Evolutionary conservation across 1,140 invertebrate genomes (phyloP).

Genomic region (Physella acuta): DNA sequence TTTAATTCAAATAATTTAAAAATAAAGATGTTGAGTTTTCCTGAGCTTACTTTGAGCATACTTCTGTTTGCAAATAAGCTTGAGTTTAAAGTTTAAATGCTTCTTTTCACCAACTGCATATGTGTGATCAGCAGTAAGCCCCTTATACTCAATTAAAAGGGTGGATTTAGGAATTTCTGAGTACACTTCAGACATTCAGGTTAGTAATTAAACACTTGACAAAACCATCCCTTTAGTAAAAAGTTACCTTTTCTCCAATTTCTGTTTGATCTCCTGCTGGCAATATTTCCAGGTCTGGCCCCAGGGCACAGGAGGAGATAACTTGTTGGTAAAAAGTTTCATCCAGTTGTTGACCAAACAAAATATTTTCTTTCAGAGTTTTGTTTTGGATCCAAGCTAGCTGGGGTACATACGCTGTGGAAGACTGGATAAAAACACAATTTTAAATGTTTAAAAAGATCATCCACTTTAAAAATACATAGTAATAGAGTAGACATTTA

Average conservation of each 20-base stretch:
- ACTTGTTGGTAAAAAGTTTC: slow-evolving; percentile 58
- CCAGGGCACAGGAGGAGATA: slow-evolving; percentile 65
- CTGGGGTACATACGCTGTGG: slow-evolving; percentile 75
- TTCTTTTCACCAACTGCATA: too few relatives aligned
- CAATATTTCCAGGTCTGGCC: slow-evolving; percentile 71
- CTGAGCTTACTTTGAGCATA: too few relatives aligned
- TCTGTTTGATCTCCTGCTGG: slow-evolving; percentile 70
- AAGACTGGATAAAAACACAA: slow-evolving; percentile 53
- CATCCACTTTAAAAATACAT: not conserved
- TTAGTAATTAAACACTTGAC: too few relatives aligned
- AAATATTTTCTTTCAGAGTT: slow-evolving; percentile 78
- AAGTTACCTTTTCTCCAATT: slow-evolving; percentile 51
- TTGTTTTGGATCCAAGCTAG: slow-evolving; percentile 82
- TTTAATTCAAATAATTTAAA: too few relatives aligned
- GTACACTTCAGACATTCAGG: too few relatives aligned
- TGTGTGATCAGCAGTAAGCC: too few relatives aligned
- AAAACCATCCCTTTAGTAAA: not conserved
- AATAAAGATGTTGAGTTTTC: too few relatives aligned
- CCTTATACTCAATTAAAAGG: too few relatives aligned
- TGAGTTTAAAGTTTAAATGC: too few relatives aligned
- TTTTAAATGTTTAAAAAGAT: not conserved
- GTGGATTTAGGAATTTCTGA: too few relatives aligned
- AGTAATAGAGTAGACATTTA: not conserved
- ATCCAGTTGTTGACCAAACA: slow-evolving; percentile 67
- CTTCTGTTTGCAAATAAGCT: too few relatives aligned